Conservation (phyloP, 2,113 vertebrate species). For the Myotis brandtii region DNA sequence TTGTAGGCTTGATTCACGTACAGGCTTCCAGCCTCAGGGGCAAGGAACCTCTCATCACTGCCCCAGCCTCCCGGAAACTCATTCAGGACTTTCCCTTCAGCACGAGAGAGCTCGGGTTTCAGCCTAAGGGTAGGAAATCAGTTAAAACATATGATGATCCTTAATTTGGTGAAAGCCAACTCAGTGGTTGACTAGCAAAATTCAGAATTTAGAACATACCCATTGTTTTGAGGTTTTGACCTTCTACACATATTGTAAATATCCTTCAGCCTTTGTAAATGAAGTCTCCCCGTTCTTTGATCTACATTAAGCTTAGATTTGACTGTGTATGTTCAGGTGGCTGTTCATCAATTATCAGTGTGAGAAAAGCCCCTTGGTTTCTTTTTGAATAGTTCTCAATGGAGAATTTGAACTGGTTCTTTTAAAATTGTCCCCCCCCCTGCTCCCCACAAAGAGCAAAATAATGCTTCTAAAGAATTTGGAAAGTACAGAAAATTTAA, state of each 20-base stretch:
- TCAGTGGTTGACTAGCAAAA: background rate
- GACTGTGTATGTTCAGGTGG: background rate
- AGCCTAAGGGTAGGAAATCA: background rate
- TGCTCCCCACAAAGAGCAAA: background rate
- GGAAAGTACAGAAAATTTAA: constrained; percentile 55
- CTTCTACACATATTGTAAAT: background rate
- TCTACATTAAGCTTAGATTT: background rate
- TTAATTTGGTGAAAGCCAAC: background rate
- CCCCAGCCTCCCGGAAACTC: background rate
- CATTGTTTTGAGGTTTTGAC: constrained; percentile 20
- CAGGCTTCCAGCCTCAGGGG: background rate
- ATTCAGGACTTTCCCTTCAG: background rate
- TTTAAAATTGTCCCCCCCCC: background rate
- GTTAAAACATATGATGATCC: background rate
- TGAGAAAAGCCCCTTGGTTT: background rate
- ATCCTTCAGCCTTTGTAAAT: constrained; percentile 3
- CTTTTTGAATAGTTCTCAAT: constrained; percentile 43
- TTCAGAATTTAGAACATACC: background rate
- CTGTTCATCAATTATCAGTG: background rate
- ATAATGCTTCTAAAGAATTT: constrained; percentile 44
- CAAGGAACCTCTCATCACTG: background rate
- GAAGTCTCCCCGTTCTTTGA: background rate
- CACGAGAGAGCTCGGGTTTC: background rate
- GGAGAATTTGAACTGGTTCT: constrained; percentile 47
- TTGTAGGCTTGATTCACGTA: background rate